Evolutionary conservation across 2,797 vertebrate species (phyloP).

Genomic region (Ctenopoma multispine): DNA sequence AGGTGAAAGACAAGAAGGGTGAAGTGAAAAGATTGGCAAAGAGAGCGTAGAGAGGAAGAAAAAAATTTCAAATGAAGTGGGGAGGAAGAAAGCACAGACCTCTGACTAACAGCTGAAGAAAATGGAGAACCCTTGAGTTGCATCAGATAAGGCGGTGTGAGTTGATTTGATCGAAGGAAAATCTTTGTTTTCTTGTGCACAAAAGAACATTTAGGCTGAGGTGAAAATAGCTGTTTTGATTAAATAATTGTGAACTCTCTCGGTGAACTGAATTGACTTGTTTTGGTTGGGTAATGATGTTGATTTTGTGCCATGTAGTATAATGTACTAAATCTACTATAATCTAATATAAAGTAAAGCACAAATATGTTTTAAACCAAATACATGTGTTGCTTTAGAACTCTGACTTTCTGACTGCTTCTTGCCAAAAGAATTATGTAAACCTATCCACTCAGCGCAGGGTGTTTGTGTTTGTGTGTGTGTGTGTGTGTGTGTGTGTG

Average conservation of each 20-base stretch:
- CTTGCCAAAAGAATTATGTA: constrained; percentile 42
- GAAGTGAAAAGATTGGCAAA: not conserved
- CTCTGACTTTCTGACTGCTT: constrained; percentile 5
- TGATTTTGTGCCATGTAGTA: constrained; percentile 31
- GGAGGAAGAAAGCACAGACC: not conserved
- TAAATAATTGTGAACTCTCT: constrained; percentile 7
- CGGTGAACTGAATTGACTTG: constrained; percentile 12
- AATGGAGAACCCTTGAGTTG: constrained; percentile 21
- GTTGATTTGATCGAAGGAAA: constrained; percentile 33
- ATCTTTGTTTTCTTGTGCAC: constrained; percentile 4
- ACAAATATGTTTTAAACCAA: constrained; percentile 21
- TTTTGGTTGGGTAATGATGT: constrained; percentile 19
- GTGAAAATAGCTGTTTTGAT: constrained; percentile 26
- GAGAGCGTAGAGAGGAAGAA: not conserved
- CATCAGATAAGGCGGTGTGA: constrained; percentile 15
- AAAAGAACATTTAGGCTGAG: constrained; percentile 13
- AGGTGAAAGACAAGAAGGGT: constrained; percentile 9
- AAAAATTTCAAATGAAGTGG: no score
- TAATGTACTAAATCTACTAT: constrained; percentile 20
- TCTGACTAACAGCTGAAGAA: not conserved
- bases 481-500: constrained; percentile 22
- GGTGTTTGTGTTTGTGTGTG: constrained; percentile 11
- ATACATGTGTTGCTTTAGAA: constrained; percentile 30
- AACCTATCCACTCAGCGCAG: constrained; percentile 29
- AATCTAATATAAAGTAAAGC: constrained; percentile 33